Conservation (phyloP, 2,888 invertebrate genomes). For the Cremastobaeus sp. region DNA sequence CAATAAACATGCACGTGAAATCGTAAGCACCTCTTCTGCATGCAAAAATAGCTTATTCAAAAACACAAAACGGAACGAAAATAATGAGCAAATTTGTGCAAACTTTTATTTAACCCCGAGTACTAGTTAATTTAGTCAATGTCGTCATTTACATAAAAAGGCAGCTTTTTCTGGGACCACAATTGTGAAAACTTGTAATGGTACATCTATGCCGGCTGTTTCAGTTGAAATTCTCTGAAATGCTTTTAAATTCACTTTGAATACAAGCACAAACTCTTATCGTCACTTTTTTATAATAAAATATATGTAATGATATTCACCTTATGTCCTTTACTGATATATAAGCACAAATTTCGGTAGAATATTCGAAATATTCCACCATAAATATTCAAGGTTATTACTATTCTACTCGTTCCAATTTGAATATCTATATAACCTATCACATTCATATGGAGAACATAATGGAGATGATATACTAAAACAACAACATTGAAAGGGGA, state of each 20-base stretch:
- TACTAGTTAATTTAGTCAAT: constrained; percentile 2
- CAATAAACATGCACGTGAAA: constrained; percentile 15
- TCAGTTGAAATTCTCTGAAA: no score
- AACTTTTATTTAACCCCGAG: constrained; percentile 2
- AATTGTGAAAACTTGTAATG: no score
- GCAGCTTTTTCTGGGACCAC: background rate
- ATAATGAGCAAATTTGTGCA: constrained; percentile 9
- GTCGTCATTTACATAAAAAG: constrained; percentile 11
- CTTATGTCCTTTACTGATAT: constrained; percentile 8
- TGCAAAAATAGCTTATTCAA: constrained; percentile 13
- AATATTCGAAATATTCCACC: constrained; percentile 29
- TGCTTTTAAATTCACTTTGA: no score
- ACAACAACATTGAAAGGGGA: constrained; percentile 39
- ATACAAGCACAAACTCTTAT: no score
- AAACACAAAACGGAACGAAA: background rate
- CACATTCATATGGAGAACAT: constrained; percentile 42
- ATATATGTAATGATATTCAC: no score
- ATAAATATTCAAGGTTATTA: constrained; percentile 11
- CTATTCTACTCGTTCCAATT: constrained; percentile 23
- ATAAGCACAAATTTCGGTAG: background rate
- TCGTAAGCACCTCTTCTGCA: constrained; percentile 22
- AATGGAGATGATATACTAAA: constrained; percentile 35
- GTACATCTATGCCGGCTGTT: background rate
- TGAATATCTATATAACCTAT: constrained; percentile 38
- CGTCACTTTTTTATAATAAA: no score